Percentiles rank a stretch among this genome's conserved stretches.
Conservation (phyloP, 2,797 vertebrate species). For the Vireo griseus region DNA sequence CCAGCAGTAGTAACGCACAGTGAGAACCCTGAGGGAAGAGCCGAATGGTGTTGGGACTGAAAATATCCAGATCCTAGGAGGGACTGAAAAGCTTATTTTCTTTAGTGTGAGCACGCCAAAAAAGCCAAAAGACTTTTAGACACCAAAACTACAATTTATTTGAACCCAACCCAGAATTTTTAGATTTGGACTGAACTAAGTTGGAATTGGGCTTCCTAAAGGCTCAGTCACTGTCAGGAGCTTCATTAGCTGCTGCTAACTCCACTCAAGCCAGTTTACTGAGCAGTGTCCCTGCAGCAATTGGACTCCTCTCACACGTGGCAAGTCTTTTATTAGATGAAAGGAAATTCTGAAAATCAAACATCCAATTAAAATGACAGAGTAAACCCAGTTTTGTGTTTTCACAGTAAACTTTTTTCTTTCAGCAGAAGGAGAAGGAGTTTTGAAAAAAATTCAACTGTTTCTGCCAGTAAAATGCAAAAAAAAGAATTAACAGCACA, state of each 20-base stretch:
- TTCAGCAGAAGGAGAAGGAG: background rate
- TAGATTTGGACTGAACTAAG: background rate
- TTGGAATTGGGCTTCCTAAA: background rate
- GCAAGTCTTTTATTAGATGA: background rate
- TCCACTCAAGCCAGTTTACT: accelerated
- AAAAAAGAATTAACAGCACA: background rate
- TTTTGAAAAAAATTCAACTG: background rate
- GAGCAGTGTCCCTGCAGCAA: background rate
- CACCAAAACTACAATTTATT: background rate
- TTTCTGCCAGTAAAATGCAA: background rate
- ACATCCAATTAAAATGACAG: background rate
- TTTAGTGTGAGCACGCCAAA: background rate
- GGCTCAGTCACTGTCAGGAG: background rate
- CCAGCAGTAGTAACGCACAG: background rate
- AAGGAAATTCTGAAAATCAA: slow-evolving; percentile 1
- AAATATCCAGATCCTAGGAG: background rate
- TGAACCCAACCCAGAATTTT: background rate
- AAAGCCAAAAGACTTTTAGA: background rate
- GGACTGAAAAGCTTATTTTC: background rate
- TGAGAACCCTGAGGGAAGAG: background rate
- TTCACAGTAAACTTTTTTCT: background rate
- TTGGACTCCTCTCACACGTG: background rate
- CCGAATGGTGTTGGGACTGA: background rate
- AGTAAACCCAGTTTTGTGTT: background rate
- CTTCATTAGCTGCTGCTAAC: background rate